Evolutionary conservation across 2,888 invertebrate genomes (phyloP), one percentile per base, ranked within the genome.

Genomic region (Brassicogethes aeneus): DNA sequence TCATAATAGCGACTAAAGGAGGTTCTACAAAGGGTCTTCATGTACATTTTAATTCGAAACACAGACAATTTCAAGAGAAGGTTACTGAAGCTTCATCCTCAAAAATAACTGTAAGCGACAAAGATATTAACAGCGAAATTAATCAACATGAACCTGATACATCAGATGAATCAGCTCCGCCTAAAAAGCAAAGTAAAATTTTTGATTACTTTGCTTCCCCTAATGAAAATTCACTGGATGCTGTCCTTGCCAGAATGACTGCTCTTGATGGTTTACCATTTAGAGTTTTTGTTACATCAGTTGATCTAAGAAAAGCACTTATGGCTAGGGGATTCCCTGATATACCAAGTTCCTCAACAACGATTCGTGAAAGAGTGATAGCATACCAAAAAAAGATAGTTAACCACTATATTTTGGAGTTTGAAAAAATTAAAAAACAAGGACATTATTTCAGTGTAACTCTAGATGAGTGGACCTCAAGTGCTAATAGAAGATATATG

Each of bases 401-500:
- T 23, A 23, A 23, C 10, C 10, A 7, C 10, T 23, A 23, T 10
- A 7, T 10, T 10, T 10, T 7, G 10, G 7, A 23, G 5, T 23
- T 23, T 23, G 10, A 23, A 23, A 23, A 10, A 5, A 7, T 10
- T 7, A 23, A 7, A 23, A 23, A 23, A 23, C 3, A 35, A n/a
- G 34, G 34, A 3, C 14, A 39, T 13, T 7, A 8, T 14, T 15
- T 39, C 14, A 36, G 34, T 15, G 13, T 37, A 29, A 42, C 36
- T 12, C 30, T 41, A n/a, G 41, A 39, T 23, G 41, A 45, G 30
- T 45, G 45, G 40, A 43, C 38, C 5, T 45, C 40, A 8, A 7
- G 15, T 15, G 31, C 16, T 14, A 45, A 43, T 32, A 23, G 33
- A 12, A 33, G 45, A 2, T 45, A 14, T 31, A 33, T 45, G 36